Base-by-base conservation (phyloP, 2,113 vertebrate genomes). In the Ammodytes marinus region DNA sequence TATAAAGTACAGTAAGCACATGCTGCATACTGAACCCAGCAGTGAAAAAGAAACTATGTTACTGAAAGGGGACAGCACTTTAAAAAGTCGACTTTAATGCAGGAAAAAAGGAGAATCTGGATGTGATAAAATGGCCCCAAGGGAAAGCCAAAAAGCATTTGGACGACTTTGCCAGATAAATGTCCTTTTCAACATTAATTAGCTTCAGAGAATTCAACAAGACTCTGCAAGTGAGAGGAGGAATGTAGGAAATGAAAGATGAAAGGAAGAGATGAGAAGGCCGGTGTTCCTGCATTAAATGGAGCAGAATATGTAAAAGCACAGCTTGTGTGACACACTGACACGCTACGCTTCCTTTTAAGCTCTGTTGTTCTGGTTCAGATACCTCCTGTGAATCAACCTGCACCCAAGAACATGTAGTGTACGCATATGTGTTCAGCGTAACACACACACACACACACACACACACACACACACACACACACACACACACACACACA, bases 171-270 rank as follows among this genome's bases (percentile, higher is more conserved):
- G 82, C 84, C 87, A 91, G 55, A 89, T 91, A 88, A 95, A 95
- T 89, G 93, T 94, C 92, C 93, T 95, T 95, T 95, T 95, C 93
- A 93, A 84, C 80, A 90, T 87, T 93, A 94, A 95, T 96, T 95
- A 95, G 83, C 91, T 92, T 94, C 91, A 94, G 75, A 87, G 83
- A 88, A 84, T 87, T 81, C 66, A 80, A 82, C 91, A 94, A 91
- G 90, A 93, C 89, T 85, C 76, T 71, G 71, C 58, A 77, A 84
- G 74, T 42, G 60, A 85, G 79, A 67, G 76, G 74, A 83, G 61
- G 63, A 66, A 87, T 69, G 72, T 63, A 74, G 47, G 84, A 81
- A 77, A 77, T 75, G 55, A 86, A 77, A 87, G 89, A 92, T 87
- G 81, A 89, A 89, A 88, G 85, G 74, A 65, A 81, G 82, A 90